Base-by-base conservation (phyloP, 2,888 invertebrate genomes). In the Spodoptera littoralis region DNA sequence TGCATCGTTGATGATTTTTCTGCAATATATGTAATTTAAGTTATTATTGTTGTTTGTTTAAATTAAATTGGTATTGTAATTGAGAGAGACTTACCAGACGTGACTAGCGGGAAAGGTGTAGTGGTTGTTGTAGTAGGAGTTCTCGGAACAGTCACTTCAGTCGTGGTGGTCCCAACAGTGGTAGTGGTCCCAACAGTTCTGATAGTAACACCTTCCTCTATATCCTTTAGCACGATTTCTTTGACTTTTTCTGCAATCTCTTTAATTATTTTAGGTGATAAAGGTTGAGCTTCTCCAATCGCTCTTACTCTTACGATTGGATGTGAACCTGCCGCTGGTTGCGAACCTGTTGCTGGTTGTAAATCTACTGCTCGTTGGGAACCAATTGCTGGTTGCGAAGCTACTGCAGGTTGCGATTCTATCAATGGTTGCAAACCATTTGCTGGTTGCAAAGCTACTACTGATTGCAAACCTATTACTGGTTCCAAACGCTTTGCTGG, bases 201-300 rank as follows among this genome's bases (percentile, higher is more conserved):
- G 6, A 53, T 66, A 41, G 46, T 47, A 11, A 50, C 79, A 22
- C 83, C 80, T 43, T 82, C 82, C 27, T 72, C 79, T 45, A 92
- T 80, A 73, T 92, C 91, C 53, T 83, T 86, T 44, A 92, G 75
- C 8, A 93, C 82, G 44, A 89, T 83, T 12, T 77, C 81, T 73
- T 90, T 92, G 0, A 93, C 85, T 59, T 79, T 88, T 60, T 90
- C 86, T 44, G 89, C 90, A 54, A 93, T 89, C 70, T 88, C 83
- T 65, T 84, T 85, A 11, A 92, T 84, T 8, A 89, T 57, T 56
- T 82, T 77, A 9, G 36, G 30, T 36, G 67, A 53, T 30, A 71
- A 58, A 46, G 11, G 36, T 36, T 63, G 48, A n/a, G 50, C 13
- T n/a, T 36, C 36, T 36, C 9, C 36, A 36, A 36, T 36, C 9